Conservation (phyloP, 1,140 invertebrate genomes). For the Trichomalopsis sarcophagae region DNA sequence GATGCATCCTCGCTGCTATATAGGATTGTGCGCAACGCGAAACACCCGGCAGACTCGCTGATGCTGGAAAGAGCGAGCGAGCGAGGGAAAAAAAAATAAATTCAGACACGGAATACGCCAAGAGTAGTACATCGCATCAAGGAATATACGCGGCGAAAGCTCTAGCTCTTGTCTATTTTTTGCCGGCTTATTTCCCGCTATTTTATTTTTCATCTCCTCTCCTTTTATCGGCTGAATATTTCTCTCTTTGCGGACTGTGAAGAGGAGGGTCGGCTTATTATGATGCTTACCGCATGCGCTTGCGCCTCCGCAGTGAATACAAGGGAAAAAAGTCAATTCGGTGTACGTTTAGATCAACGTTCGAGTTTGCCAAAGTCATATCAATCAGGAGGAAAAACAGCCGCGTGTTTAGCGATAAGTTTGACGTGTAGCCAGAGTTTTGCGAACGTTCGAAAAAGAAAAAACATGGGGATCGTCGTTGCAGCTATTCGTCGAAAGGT, state of each 20-base stretch:
- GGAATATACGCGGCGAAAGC: too few species aligned
- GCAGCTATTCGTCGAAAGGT: too few species aligned
- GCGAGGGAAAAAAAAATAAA: background rate
- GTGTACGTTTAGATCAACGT: too few species aligned
- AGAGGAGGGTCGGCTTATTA: too few species aligned
- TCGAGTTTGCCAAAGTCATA: background rate
- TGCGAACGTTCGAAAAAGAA: too few species aligned
- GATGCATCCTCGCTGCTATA: slow-evolving; percentile 55
- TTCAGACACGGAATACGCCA: background rate
- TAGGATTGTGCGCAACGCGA: background rate
- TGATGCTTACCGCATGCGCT: too few species aligned
- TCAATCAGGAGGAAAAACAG: background rate
- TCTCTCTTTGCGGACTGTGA: too few species aligned
- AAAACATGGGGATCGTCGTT: too few species aligned
- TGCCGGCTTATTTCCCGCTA: background rate
- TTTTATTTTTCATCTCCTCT: background rate
- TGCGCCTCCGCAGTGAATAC: too few species aligned
- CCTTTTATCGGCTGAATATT: too few species aligned
- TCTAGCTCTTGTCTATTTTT: background rate
- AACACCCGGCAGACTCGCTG: background rate
- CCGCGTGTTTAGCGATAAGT: background rate
- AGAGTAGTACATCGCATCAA: background rate
- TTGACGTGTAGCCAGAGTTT: background rate
- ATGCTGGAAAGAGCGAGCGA: background rate
- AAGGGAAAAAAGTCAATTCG: too few species aligned